Percentiles rank a stretch among this genome's conserved stretches.
Evolutionary conservation across 1,140 invertebrate genomes (phyloP).

Genomic region (Zophobas morio): DNA sequence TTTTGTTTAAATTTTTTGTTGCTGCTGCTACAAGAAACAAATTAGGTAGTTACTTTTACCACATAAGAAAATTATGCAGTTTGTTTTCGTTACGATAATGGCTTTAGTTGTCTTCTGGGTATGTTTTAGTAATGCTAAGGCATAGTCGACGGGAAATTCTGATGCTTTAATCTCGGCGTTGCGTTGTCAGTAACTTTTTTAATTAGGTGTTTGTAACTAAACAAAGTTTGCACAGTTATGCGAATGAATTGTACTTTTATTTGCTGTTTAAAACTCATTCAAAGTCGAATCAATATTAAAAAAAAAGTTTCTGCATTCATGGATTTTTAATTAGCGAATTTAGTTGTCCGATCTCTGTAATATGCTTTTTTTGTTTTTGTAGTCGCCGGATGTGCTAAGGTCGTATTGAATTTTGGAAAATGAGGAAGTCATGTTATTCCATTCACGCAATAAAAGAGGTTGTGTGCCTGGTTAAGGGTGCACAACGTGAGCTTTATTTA

Average conservation of each 20-base stretch:
- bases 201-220: constrained; percentile 21
- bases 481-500: too few species aligned
- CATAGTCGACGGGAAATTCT: background rate
- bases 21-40: constrained; percentile 6
- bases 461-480: too few species aligned
- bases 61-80: constrained; percentile 8
- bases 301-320: background rate
- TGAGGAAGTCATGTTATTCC: too few species aligned
- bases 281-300: constrained; percentile 3
- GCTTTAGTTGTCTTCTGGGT: background rate
- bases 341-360: too few species aligned
- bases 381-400: too few species aligned
- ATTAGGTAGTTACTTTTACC: constrained; percentile 5
- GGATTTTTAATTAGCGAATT: too few species aligned
- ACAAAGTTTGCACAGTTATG: constrained; percentile 14
- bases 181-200: constrained; percentile 11
- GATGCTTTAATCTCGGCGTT: constrained; percentile 25
- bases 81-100: constrained; percentile 8
- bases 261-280: background rate
- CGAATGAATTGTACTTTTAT: constrained; percentile 3
- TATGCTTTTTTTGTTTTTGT: too few species aligned
- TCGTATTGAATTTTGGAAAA: too few species aligned
- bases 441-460: too few species aligned
- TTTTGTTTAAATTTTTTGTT: constrained; percentile 16
- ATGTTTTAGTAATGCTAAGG: constrained; percentile 1